Percentiles rank a stretch among this genome's conserved stretches.
Evolutionary conservation across 53 echinoderm and acorn worm species (phyloP).

Genomic region (Holothuria scabra): DNA sequence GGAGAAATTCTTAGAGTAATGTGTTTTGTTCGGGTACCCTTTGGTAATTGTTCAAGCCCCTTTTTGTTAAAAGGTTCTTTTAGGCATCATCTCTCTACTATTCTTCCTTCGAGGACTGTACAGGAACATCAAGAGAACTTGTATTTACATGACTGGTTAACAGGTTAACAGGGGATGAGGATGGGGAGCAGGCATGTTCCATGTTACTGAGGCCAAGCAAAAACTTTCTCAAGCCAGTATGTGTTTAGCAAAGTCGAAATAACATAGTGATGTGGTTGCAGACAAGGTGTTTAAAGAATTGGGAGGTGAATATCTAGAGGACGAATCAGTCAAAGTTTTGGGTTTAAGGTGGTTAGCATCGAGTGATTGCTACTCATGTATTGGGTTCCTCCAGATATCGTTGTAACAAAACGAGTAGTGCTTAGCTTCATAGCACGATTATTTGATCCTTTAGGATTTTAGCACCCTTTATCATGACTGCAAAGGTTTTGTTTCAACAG

Average conservation of each 20-base stretch:
- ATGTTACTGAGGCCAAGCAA: conserved; percentile 11
- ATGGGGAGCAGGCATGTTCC: background rate
- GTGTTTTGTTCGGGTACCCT: conserved; percentile 36
- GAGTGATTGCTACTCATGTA: background rate
- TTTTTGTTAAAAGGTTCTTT: no score
- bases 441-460: conserved; percentile 20
- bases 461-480: conserved; percentile 30
- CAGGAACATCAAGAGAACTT: conserved; percentile 6
- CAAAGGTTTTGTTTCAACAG: conserved; percentile 24
- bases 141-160: conserved; percentile 1
- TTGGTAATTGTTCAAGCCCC: no score
- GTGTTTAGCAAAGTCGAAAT: background rate
- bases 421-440: conserved; percentile 4
- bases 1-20: conserved; percentile 14
- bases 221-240: background rate
- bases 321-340: background rate
- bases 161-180: background rate
- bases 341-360: background rate
- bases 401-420: background rate
- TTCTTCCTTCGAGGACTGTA: background rate
- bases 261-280: background rate
- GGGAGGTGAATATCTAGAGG: background rate
- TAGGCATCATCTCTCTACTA: conserved; percentile 4
- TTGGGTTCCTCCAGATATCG: background rate
- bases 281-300: background rate